Conservation (phyloP, 2,888 invertebrate species). For the Oscheius sp. region DNA sequence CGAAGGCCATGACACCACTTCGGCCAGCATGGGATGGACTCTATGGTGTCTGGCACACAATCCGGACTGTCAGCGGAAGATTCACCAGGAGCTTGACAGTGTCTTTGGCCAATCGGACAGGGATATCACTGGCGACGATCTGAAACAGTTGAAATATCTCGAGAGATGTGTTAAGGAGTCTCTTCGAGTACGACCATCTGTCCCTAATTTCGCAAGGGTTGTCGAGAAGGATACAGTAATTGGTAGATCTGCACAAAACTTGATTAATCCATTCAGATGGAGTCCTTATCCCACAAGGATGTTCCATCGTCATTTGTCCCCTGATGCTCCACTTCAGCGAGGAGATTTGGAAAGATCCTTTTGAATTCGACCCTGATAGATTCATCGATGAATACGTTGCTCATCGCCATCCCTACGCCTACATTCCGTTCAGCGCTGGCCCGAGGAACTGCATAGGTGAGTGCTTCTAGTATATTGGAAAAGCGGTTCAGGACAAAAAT, state of each 20-base stretch:
- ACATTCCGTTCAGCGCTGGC: conserved; percentile 76
- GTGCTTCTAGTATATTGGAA: not conserved
- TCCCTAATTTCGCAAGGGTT: conserved; percentile 55
- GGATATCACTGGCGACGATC: conserved; percentile 70
- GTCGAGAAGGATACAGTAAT: conserved; percentile 69
- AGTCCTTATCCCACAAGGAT: conserved; percentile 44
- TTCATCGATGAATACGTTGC: conserved; percentile 49
- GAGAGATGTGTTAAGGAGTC: conserved; percentile 63
- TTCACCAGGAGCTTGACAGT: conserved; percentile 68
- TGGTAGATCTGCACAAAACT: conserved; percentile 22
- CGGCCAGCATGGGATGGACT: conserved; percentile 75
- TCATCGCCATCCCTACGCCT: conserved; percentile 75
- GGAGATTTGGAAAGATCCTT: conserved; percentile 27
- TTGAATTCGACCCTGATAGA: conserved; percentile 50
- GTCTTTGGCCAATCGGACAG: conserved; percentile 71
- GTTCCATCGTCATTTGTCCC: conserved; percentile 49
- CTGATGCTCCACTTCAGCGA: conserved; percentile 54
- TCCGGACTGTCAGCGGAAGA: conserved; percentile 74
- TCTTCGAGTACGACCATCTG: conserved; percentile 61
- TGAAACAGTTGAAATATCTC: conserved; percentile 61
- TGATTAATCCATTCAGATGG: conserved; percentile 43
- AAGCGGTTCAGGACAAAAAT: conserved; percentile 48
- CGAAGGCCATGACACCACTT: conserved; percentile 76
- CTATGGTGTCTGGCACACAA: conserved; percentile 74
- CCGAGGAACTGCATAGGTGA: conserved; percentile 75